Percentiles rank a stretch among this genome's conserved stretches.
phyloP scores from a whole-genome alignment of 2,888 invertebrate genomes.

The Xestia sexstrigata region DNA sequence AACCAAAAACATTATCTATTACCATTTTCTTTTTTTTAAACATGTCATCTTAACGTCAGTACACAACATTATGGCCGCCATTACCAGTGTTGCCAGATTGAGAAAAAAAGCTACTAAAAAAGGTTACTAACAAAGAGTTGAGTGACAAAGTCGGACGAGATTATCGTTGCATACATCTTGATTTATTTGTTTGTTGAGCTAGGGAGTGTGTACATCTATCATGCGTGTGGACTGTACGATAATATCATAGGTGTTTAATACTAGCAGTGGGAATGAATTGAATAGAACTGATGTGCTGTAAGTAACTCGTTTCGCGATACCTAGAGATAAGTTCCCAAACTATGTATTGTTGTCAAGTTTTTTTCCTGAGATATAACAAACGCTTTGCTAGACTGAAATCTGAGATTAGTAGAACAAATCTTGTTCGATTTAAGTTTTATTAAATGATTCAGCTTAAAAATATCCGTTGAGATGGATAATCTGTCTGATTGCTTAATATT shows the following conservation, averaged over 20 bases:
- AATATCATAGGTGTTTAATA: slow-evolving; percentile 76
- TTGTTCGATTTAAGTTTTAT: slow-evolving; percentile 10
- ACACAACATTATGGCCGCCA: slow-evolving; percentile 72
- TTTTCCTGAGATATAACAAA: slow-evolving; percentile 38
- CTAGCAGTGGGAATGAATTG: slow-evolving; percentile 64
- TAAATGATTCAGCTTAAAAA: slow-evolving; percentile 6
- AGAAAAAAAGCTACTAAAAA: slow-evolving; percentile 73
- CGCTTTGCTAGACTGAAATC: slow-evolving; percentile 14
- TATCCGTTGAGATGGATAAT: neutral
- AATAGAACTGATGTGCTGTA: slow-evolving; percentile 57
- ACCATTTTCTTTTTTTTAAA: slow-evolving; percentile 54
- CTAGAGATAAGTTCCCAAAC: slow-evolving; percentile 53
- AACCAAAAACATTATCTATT: slow-evolving; percentile 45
- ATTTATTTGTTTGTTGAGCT: slow-evolving; percentile 81
- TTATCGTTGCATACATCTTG: slow-evolving; percentile 81
- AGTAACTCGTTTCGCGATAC: slow-evolving; percentile 65
- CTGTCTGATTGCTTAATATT: neutral
- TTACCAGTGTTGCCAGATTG: slow-evolving; percentile 77
- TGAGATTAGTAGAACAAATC: slow-evolving; percentile 10
- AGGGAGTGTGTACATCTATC: slow-evolving; percentile 81
- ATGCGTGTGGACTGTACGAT: slow-evolving; percentile 71
- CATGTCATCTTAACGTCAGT: slow-evolving; percentile 81
- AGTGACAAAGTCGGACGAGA: slow-evolving; percentile 82
- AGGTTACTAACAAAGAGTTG: slow-evolving; percentile 75
- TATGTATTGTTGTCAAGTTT: slow-evolving; percentile 53